A percentile compares a stretch with the other conserved stretches of the same genome.
These are phyloP conservation scores for Lepas anatifera DNA, from an alignment of 2,888 invertebrate species.

Conservation along the genomic window DNA sequence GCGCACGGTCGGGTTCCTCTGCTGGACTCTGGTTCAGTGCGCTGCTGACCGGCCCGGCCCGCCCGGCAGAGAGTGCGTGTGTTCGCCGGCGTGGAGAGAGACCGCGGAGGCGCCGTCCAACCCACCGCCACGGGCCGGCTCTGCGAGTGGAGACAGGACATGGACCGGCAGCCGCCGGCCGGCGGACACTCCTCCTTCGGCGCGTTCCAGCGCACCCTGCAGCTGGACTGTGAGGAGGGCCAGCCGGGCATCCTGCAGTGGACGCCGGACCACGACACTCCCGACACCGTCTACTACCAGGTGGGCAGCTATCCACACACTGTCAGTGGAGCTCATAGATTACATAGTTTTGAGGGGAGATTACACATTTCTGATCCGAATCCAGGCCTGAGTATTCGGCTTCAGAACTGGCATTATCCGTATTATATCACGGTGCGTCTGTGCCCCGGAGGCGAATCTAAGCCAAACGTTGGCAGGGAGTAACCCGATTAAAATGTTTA, in stretches of 20 bases:
- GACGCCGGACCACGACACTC: slow-evolving; percentile 74
- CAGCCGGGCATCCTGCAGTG: slow-evolving; percentile 74
- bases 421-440: no score
- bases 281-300: slow-evolving; percentile 86
- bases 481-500: no score
- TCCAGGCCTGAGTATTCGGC: no score
- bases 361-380: no score
- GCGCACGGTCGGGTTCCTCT: no score
- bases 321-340: background rate
- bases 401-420: no score
- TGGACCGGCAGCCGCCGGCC: slow-evolving; percentile 57
- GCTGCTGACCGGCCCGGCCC: background rate
- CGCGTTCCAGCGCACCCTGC: slow-evolving; percentile 72
- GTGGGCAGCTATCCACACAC: slow-evolving; percentile 42
- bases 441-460: no score
- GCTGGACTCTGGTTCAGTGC: no score
- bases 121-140: slow-evolving; percentile 71
- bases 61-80: slow-evolving; percentile 54
- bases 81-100: slow-evolving; percentile 64
- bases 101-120: slow-evolving; percentile 51
- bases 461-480: no score
- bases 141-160: slow-evolving; percentile 79
- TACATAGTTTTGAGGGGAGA: no score
- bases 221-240: slow-evolving; percentile 68
- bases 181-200: slow-evolving; percentile 71